Evolutionary conservation across 1,140 invertebrate species (phyloP), one percentile per base, ranked within the genome.

Genomic region (Cotesia chilonis): DNA sequence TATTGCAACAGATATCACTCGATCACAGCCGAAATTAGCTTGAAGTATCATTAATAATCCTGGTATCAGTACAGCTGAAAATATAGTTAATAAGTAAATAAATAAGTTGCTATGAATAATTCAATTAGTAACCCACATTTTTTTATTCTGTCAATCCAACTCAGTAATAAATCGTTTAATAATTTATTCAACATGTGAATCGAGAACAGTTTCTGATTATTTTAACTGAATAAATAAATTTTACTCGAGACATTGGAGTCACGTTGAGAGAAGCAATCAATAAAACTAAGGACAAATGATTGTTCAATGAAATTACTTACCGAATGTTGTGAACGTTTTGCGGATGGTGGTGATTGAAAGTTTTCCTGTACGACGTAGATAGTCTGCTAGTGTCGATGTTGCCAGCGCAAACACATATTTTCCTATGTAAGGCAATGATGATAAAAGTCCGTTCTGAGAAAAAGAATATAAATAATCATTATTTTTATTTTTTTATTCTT

Each of bases 351-450:
- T 94, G 3, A 92, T 93, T 14, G 92, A 90, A 3, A 94, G 82
- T 74, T 86, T 89, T 35, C 91, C 90, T 47, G 85, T 90, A 20
- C 89, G 85, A 10, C 90, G 84, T 28, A 94, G 80, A 73, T 89
- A 88, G 85, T 95, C 93, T 0, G 93, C 93, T 68, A 94, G 75
- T 20, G 88, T 89, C 1, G 92, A 92, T 0, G 91, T 91, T 3
- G 88, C 81, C 0, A 94, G 81, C 0, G 93, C 93, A 85, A 94
- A 94, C 4, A 92, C 81, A 79, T 94, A 95, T 87, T 94, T 94
- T 69, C 93, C 93, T 71, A 95, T 85, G 85, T 97, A 98, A 1
- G 96, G 96, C 67, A 97, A 86, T 14, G 95, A 95, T 2, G 95
- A 95, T 64, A 96, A 86, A 10, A 96, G 88, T 17, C 96, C 95